Evolutionary conservation across 2,797 vertebrate genomes (phyloP).

Genomic region (Zalophus californianus): DNA sequence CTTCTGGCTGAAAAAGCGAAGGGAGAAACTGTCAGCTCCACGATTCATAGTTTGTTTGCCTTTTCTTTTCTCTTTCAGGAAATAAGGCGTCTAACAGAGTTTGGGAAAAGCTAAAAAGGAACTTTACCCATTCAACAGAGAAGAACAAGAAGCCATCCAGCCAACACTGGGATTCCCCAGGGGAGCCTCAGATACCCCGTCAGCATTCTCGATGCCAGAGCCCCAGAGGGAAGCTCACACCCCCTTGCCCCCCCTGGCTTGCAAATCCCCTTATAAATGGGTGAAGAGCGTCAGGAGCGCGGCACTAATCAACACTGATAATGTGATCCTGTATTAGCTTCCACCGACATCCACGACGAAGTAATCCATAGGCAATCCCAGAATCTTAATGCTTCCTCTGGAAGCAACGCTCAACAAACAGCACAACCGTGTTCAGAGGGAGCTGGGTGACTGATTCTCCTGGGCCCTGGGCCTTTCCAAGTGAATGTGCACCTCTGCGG

Average conservation of each 20-base stretch:
- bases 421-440: background rate
- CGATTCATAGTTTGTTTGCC: background rate
- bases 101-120: background rate
- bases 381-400: background rate
- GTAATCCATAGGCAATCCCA: background rate
- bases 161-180: background rate
- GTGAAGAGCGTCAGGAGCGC: accelerated
- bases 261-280: background rate
- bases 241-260: too few species aligned
- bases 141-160: background rate
- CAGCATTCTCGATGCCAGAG: background rate
- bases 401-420: background rate
- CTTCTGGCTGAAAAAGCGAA: conserved; percentile 84
- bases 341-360: background rate
- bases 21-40: conserved; percentile 26
- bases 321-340: accelerated
- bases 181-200: accelerated
- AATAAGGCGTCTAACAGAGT: background rate
- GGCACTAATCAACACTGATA: accelerated
- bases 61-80: background rate
- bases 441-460: background rate
- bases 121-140: background rate
- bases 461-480: background rate
- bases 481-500: background rate
- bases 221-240: background rate